Percentiles rank a stretch among this genome's conserved stretches.
phyloP scores from a whole-genome alignment of 2,888 invertebrate species.

The Philonicus albiceps region DNA sequence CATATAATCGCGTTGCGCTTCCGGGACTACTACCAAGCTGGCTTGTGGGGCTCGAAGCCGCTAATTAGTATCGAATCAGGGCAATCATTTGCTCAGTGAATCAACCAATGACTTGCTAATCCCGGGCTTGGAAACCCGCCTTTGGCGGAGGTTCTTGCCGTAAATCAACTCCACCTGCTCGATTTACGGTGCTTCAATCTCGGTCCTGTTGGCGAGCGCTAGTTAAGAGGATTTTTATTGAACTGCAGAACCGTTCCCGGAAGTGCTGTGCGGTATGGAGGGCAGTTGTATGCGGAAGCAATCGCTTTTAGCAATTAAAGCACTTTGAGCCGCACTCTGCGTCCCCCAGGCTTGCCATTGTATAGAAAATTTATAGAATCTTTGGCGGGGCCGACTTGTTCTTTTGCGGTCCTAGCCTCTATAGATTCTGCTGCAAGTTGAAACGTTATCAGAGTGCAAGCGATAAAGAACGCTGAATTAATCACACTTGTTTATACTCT shows the following conservation, averaged over 20 bases:
- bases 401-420: background rate
- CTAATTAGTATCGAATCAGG: background rate
- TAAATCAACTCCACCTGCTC: background rate
- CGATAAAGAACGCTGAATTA: background rate
- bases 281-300: background rate
- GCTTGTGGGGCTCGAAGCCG: background rate
- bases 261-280: background rate
- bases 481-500: background rate
- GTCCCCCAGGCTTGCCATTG: background rate
- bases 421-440: background rate
- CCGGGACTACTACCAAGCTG: background rate
- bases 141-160: background rate
- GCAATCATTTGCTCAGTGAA: background rate
- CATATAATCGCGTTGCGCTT: background rate
- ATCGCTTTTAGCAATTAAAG: background rate
- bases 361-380: background rate
- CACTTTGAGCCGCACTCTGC: background rate
- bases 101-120: background rate
- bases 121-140: background rate
- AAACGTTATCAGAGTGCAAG: background rate
- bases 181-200: background rate
- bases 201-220: background rate
- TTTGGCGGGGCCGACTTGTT: background rate
- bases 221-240: background rate
- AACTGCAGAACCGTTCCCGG: background rate